Evolutionary conservation across 1,140 invertebrate genomes (phyloP).

Genomic region (Oscheius sp.): DNA sequence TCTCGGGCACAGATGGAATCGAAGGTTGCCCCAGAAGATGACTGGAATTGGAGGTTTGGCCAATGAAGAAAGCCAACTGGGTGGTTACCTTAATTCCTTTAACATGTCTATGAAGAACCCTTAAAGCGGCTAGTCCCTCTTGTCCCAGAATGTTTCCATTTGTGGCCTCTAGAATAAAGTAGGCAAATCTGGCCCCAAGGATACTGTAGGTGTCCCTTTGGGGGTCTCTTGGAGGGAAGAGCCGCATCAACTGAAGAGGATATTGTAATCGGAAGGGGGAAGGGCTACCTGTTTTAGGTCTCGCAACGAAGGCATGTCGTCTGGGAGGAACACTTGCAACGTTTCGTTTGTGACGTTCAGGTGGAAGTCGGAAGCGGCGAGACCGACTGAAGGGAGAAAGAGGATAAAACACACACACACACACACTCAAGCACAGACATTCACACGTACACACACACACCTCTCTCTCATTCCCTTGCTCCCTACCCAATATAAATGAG

Average conservation of each 20-base stretch:
- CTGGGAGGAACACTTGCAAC: conserved; percentile 53
- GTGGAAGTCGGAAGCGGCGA: conserved; percentile 43
- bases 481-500: conserved; percentile 11
- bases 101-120: conserved; percentile 38
- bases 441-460: no score
- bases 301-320: conserved; percentile 45
- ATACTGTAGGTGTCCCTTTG: conserved; percentile 50
- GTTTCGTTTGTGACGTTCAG: conserved; percentile 48
- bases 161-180: conserved; percentile 47
- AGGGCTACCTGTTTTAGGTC: conserved; percentile 31
- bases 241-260: conserved; percentile 32
- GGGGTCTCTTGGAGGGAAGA: conserved; percentile 50
- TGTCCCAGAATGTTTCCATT: conserved; percentile 13
- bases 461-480: no score
- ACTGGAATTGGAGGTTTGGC: not conserved
- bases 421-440: no score
- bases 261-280: not conserved
- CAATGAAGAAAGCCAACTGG: not conserved
- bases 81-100: conserved; percentile 22
- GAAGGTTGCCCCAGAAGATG: not conserved
- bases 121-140: conserved; percentile 1
- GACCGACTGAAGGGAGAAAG: conserved; percentile 17
- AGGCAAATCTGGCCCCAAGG: conserved; percentile 54
- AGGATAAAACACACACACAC: not conserved
- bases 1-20: conserved; percentile 6